Percentiles rank a stretch among this genome's conserved stretches.
Conservation (phyloP, 2,113 vertebrate species). For the Raphicerus campestris region DNA sequence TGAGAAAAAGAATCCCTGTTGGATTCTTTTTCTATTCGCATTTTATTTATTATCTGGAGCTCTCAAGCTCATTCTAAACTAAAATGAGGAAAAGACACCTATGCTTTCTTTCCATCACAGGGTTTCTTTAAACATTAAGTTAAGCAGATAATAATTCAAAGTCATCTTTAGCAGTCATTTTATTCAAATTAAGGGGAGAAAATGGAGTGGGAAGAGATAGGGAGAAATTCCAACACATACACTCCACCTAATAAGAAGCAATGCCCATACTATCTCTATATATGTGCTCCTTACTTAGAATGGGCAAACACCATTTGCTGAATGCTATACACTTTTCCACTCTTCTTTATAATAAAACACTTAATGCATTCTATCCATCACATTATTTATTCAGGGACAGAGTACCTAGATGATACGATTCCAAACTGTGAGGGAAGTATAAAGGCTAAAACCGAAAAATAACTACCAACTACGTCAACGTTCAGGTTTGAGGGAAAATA, state of each 20-base stretch:
- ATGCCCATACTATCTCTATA: constrained; percentile 62
- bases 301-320: constrained; percentile 71
- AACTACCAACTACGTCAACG: constrained; percentile 75
- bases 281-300: constrained; percentile 67
- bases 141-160: constrained; percentile 56
- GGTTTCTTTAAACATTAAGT: constrained; percentile 32
- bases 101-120: constrained; percentile 20
- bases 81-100: neutral
- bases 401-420: constrained; percentile 70
- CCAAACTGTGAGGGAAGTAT: constrained; percentile 70
- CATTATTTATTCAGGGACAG: constrained; percentile 70
- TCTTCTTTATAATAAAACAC: constrained; percentile 67
- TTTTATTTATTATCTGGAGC: constrained; percentile 40
- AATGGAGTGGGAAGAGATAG: constrained; percentile 30
- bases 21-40: neutral
- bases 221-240: constrained; percentile 63
- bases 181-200: constrained; percentile 49
- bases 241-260: constrained; percentile 67
- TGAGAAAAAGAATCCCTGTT: constrained; percentile 50
- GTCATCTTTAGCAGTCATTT: constrained; percentile 61
- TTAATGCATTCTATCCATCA: constrained; percentile 71
- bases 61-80: neutral
- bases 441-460: constrained; percentile 78
- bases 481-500: constrained; percentile 84
- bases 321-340: constrained; percentile 67